phyloP scores from a whole-genome alignment of 2,888 invertebrate species.

The Cheilosia grossa region DNA sequence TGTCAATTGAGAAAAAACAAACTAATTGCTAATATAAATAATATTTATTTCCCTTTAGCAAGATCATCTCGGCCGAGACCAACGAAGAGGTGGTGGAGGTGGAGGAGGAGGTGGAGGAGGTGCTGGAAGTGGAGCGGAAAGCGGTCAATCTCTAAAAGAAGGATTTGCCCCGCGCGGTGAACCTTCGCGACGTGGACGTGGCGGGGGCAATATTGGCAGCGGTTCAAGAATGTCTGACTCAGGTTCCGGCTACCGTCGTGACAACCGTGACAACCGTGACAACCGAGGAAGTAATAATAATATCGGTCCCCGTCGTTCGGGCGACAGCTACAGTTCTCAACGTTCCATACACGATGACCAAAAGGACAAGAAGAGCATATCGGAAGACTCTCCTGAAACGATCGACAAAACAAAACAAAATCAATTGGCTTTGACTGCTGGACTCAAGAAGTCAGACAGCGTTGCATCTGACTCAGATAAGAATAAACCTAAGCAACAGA shows the following conservation, averaged over 20 bases:
- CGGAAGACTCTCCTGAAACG: conserved; percentile 79
- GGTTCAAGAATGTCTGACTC: conserved; percentile 78
- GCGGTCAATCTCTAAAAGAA: conserved; percentile 83
- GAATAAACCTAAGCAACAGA: conserved; percentile 77
- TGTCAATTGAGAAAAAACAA: background rate
- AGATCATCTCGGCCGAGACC: conserved; percentile 63
- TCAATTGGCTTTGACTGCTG: conserved; percentile 87
- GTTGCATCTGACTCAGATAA: conserved; percentile 72
- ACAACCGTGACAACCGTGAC: conserved; percentile 72
- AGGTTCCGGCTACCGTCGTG: conserved; percentile 81
- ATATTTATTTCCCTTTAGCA: conserved; percentile 4
- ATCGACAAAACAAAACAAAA: conserved; percentile 88
- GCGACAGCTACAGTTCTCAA: conserved; percentile 57
- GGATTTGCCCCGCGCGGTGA: conserved; percentile 94
- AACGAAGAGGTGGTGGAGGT: conserved; percentile 61
- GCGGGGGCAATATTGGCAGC: conserved; percentile 85
- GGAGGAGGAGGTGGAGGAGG: conserved; percentile 62
- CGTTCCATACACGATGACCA: conserved; percentile 79
- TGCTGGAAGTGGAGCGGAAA: conserved; percentile 74
- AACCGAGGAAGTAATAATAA: conserved; percentile 83
- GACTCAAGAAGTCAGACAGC: conserved; percentile 83
- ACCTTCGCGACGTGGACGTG: conserved; percentile 93
- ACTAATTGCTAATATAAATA: background rate
- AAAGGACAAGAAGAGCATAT: conserved; percentile 78
- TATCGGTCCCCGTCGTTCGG: conserved; percentile 88